Conservation (phyloP, 2,888 invertebrate genomes). For the Callosobruchus maculatus region DNA sequence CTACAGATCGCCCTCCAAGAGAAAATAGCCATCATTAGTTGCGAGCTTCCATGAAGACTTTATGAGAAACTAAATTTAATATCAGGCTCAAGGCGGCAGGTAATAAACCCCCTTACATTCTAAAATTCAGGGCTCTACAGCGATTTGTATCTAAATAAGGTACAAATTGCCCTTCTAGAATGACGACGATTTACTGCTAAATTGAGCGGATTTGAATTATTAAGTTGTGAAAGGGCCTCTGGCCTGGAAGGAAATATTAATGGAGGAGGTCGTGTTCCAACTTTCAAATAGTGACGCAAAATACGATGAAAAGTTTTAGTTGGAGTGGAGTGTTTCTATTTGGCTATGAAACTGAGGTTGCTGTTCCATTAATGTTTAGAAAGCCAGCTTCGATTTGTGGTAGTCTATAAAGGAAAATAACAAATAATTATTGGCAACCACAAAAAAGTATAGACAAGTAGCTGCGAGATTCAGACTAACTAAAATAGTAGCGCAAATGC, state of each 20-base stretch:
- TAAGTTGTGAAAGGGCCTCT: not conserved
- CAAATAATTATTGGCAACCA: too few species aligned
- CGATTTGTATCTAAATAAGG: not conserved
- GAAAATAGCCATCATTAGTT: not conserved
- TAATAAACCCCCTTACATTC: not conserved
- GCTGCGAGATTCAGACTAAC: too few species aligned
- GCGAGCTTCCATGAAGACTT: not conserved
- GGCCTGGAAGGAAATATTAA: not conserved
- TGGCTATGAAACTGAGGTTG: not conserved
- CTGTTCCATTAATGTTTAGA: not conserved
- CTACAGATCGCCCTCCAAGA: not conserved
- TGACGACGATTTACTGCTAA: not conserved
- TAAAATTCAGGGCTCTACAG: not conserved
- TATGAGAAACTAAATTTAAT: not conserved
- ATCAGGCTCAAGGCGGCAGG: not conserved
- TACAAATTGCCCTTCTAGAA: not conserved
- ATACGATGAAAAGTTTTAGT: not conserved
- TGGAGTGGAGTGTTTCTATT: not conserved
- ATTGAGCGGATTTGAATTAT: not conserved
- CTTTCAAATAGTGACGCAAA: not conserved
- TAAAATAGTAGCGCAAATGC: too few species aligned
- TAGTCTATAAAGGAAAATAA: too few species aligned
- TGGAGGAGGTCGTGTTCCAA: not conserved
- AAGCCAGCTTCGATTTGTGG: too few species aligned
- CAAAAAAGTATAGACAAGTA: too few species aligned